Evolutionary conservation across 2,113 vertebrate genomes (phyloP).

Genomic region (Spea bombifrons): DNA sequence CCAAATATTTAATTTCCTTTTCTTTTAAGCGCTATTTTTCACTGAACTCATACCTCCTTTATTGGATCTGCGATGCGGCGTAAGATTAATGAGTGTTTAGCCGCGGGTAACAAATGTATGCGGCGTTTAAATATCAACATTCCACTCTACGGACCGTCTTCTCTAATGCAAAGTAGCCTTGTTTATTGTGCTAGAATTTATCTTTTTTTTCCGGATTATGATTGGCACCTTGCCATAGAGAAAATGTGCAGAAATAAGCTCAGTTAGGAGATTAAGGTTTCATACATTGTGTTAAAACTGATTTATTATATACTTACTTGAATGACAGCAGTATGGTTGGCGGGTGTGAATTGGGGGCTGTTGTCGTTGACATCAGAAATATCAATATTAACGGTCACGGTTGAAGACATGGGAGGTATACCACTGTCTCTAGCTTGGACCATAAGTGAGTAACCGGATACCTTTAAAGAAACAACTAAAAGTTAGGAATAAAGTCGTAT

Average conservation of each 20-base stretch:
- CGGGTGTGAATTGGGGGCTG: conserved; percentile 83
- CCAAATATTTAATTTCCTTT: not conserved
- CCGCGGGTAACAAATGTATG: not conserved
- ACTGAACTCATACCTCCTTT: not conserved
- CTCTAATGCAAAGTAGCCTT: not conserved
- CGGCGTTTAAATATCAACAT: not conserved
- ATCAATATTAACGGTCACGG: conserved; percentile 85
- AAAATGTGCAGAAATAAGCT: not conserved
- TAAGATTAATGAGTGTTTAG: not conserved
- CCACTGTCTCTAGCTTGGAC: conserved; percentile 86
- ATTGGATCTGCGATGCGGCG: too few species aligned
- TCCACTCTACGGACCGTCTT: not conserved
- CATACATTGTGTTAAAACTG: not conserved
- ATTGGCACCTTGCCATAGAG: not conserved
- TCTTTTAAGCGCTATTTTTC: not conserved
- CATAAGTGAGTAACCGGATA: conserved; percentile 83
- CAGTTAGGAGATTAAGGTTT: not conserved
- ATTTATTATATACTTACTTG: conserved; percentile 70
- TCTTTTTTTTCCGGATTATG: not conserved
- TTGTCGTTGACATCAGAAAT: conserved; percentile 96
- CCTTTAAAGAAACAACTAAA: conserved; percentile 61
- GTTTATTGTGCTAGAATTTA: not conserved
- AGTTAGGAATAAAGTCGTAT: not conserved
- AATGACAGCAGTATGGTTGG: conserved; percentile 89
- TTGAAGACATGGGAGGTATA: conserved; percentile 81